Evolutionary conservation across 2,888 invertebrate species (phyloP), one percentile per base, ranked within the genome.

Genomic region (Strigamia crassipes): DNA sequence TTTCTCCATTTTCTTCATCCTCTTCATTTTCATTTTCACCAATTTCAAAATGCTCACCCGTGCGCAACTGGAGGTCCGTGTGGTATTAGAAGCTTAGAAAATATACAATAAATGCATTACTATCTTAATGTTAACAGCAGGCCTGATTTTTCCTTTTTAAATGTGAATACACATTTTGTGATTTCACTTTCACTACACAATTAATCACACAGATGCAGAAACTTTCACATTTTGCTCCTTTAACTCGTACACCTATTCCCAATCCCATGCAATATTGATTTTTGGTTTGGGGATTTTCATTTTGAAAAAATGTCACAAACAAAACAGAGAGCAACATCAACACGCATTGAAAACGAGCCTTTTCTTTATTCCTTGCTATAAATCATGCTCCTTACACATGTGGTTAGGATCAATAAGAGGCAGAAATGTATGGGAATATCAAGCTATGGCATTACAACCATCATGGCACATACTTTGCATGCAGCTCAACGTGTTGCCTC

Each of bases 361-460:
- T 73, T 73, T 23, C 73, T 73, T 56, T 73, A 73, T 73, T 73
- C 73, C 5, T 1, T n/a, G n/a, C 27, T 31, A 73, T 73, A 73
- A 73, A 73, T 73, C 73, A 73, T n/a, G 73, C 23, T 73, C 73
- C 73, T 73, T 73, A 73, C 27, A 73, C 73, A 73, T 73, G 73
- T 27, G 73, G 73, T 73, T 73, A 73, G 73, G 73, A 73, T 73
- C 73, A 73, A 73, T 73, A 73, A 73, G 73, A 73, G 73, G 23
- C 73, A 73, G 73, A 73, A 73, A 73, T 73, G 73, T 27, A 73
- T 73, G 73, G 73, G 73, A 73, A 73, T 73, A 73, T 73, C 27
- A 73, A 73, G 73, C 73, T 31, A 31, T 73, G 73, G 73, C 73
- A 73, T 73, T 73, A 73, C 73, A 73, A 23, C 73, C 73, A 73